These are phyloP conservation scores for Teleopsis dalmanni DNA, from an alignment of 1,140 invertebrate genomes.

Conservation along the genomic window DNA sequence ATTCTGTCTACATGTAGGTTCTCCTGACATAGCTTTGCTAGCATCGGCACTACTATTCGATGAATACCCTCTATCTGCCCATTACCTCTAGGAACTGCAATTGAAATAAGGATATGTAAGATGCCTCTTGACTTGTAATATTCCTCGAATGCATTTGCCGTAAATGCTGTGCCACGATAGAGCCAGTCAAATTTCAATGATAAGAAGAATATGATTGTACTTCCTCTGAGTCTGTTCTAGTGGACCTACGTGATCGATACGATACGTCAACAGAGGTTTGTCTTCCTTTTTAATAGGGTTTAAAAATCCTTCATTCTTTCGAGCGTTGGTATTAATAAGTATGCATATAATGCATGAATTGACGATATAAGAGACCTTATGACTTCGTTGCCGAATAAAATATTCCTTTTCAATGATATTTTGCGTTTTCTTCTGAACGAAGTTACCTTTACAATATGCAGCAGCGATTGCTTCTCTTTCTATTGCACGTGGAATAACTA, in stretches of 20 bases:
- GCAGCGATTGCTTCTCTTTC: neutral
- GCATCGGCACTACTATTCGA: constrained; percentile 23
- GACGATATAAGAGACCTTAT: constrained; percentile 29
- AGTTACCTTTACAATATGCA: neutral
- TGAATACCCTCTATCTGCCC: constrained; percentile 33
- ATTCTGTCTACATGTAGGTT: constrained; percentile 23
- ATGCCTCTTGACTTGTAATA: constrained; percentile 25
- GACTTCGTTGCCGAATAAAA: neutral
- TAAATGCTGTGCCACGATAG: constrained; percentile 41
- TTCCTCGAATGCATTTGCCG: constrained; percentile 21
- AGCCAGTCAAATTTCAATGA: constrained; percentile 44
- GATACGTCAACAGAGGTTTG: constrained; percentile 21
- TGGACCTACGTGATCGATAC: constrained; percentile 27
- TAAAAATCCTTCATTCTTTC: constrained; percentile 41
- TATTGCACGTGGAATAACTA: constrained; percentile 3
- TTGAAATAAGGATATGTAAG: constrained; percentile 22
- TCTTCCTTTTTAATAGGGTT: constrained; percentile 29
- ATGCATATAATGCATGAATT: constrained; percentile 33
- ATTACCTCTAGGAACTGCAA: constrained; percentile 29
- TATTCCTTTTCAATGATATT: neutral
- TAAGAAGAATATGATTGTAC: constrained; percentile 40
- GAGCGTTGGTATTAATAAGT: constrained; percentile 21
- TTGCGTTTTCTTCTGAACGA: neutral
- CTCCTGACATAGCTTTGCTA: constrained; percentile 26
- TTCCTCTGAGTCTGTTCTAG: constrained; percentile 30